Base-by-base conservation (phyloP, 2,888 invertebrate species). In the Ectemnius cavifrons region DNA sequence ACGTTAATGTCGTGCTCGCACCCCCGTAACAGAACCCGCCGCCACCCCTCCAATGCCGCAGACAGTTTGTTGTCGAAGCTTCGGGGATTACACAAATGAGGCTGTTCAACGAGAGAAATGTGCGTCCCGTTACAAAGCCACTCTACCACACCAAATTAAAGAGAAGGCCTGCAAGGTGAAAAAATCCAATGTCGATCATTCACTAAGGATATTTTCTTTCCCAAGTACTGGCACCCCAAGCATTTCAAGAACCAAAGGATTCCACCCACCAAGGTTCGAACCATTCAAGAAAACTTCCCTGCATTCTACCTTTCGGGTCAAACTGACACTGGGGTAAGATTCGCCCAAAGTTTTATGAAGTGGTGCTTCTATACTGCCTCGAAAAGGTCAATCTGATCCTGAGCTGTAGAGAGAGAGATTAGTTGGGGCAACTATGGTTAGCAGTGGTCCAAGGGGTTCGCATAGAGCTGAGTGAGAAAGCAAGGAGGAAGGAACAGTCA, bases 41-140 rank as follows among this genome's bases (percentile, higher is more conserved):
- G 78, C 72, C 72, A 63, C 60, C 70, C 71, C 79, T 78, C 77
- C 82, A 68, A 80, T 78, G 77, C 77, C 80, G 67, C 76, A 76
- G 80, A 77, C 79, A 79, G 84, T 85, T 88, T 88, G 88, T 88
- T 88, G 88, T 86, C 88, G 86, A 86, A 85, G 85, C 83, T 85
- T 83, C 82, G 78, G 81, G 82, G 86, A 87, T 88, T 87, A 87
- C 82, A 85, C 82, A 88, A 88, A 88, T 87, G 88, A 88, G 89
- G 82, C 86, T 88, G 85, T 79, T 86, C 82, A 85, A 63, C 76
- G 79, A 78, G 81, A 87, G 83, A 73, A 85, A 86, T 83, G 77
- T 83, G 84, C 80, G 83, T 83, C 80, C 81, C 73, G 67, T 66
- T 76, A 81, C 84, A 85, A 83, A 86, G 84, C 80, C 73, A 71